Conservation (phyloP, 2,113 vertebrate species). For the Tonatia bakeri region DNA sequence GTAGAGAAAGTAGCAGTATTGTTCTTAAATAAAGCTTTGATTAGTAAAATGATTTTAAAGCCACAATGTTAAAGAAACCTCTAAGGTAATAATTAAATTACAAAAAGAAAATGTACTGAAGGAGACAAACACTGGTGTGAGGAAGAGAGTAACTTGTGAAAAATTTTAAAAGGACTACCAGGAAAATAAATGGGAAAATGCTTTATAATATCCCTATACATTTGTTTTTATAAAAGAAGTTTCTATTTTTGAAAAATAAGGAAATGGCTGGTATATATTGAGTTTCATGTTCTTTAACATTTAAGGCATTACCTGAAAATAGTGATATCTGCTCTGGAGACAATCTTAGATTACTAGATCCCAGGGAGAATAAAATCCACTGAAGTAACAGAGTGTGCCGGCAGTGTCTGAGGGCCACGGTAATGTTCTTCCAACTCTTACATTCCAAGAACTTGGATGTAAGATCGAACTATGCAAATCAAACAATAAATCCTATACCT, state of each 20-base stretch:
- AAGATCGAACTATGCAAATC: background rate
- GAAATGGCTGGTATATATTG: background rate
- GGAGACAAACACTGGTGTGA: background rate
- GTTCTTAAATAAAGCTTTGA: background rate
- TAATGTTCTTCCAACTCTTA: conserved; percentile 17
- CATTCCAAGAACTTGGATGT: background rate
- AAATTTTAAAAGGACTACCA: background rate
- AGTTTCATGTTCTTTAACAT: conserved; percentile 21
- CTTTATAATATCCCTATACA: background rate
- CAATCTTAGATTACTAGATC: conserved; percentile 41
- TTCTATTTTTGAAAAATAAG: conserved; percentile 27
- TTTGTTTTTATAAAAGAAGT: conserved; percentile 30
- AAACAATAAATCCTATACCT: background rate
- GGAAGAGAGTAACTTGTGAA: background rate
- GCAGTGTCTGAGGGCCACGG: background rate
- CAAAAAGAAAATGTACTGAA: background rate
- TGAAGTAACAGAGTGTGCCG: background rate
- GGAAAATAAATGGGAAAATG: background rate
- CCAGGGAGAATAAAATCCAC: conserved; percentile 23
- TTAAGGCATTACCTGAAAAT: conserved; percentile 45
- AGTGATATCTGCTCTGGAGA: background rate
- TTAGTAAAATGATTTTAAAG: background rate
- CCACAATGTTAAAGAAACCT: background rate
- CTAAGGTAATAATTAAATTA: background rate
- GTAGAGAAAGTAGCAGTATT: background rate